Evolutionary conservation across 1,140 invertebrate species (phyloP), one percentile per base, ranked within the genome.

Genomic region (Battus philenor): DNA sequence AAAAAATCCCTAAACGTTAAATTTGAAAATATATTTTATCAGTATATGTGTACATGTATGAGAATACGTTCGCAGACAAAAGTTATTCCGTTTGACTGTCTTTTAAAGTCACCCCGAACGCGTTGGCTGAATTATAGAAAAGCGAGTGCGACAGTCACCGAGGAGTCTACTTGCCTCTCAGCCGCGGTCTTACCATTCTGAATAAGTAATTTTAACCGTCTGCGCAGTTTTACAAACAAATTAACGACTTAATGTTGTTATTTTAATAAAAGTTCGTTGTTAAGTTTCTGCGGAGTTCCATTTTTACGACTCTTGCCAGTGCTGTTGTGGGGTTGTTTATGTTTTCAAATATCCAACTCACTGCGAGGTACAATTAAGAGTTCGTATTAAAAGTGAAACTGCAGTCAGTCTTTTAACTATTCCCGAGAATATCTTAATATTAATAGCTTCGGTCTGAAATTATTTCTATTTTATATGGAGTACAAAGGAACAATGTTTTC

Each of bases 201-300:
- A 84, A 84, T 84, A 82, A 80, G 60, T 84, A 80, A 84, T 79
- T 72, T 79, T 74, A 74, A 75, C 67, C 70, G 80, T 82, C 80
- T 84, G 80, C 72, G 63, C 78, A 80, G 68, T 82, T 80, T 79
- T 74, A 80, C 78, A 74, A 80, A 84, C 74, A 85, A 82, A 82
- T 85, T 85, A 85, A 79, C 74, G 69, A 61, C 74, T 73, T 71
- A 68, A 77, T 77, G 70, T 77, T 80, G 74, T 78, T 81, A 84
- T 81, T 81, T 84, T 84, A 81, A 80, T 81, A 84, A 81, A 81
- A 80, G 67, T 78, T 78, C 52, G 62, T 50, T 69, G 57, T 71
- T 73, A 68, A 79, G 72, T 78, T 76, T 60, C 58, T 57, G 53
- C 49, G 50, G 51, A 72, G 69, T 79, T 75, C 54, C 59, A 69